Evolutionary conservation across 2,797 vertebrate genomes (phyloP).

Genomic region (Tarsius wallacei): DNA sequence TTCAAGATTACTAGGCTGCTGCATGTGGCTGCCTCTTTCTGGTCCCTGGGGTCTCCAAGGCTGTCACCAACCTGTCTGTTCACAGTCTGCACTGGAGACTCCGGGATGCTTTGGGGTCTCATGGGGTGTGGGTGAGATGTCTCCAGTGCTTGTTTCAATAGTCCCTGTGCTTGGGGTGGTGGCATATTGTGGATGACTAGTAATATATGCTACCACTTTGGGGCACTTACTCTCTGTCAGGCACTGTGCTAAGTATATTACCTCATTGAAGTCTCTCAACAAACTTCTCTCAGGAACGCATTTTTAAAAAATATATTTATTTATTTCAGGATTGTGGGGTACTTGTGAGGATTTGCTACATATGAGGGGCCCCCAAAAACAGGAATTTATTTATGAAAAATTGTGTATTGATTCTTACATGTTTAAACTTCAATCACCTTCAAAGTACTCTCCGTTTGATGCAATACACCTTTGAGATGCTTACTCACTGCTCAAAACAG

Average conservation of each 20-base stretch:
- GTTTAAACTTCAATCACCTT: too few relatives aligned
- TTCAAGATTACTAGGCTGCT: neutral
- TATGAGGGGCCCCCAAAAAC: too few relatives aligned
- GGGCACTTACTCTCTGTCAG: neutral
- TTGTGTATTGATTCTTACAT: too few relatives aligned
- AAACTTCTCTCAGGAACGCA: neutral
- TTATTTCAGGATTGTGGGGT: too few relatives aligned
- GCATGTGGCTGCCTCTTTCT: neutral
- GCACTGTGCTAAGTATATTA: neutral
- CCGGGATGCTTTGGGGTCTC: neutral
- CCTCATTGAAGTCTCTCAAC: neutral
- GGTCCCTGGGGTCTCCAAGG: neutral
- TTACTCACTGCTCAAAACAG: too few relatives aligned
- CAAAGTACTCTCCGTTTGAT: too few relatives aligned
- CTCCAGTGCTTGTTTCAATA: neutral
- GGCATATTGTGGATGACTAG: neutral
- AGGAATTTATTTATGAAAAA: too few relatives aligned
- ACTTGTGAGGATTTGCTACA: too few relatives aligned
- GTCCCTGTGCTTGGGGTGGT: neutral
- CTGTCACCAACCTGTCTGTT: neutral
- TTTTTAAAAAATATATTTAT: neutral
- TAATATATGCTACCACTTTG: neutral
- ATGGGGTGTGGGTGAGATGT: rapidly evolving
- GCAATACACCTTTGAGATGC: too few relatives aligned
- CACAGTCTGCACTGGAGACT: neutral